These are phyloP conservation scores for Bostrychus sinensis DNA, from an alignment of 2,113 vertebrate genomes.

Conservation along the genomic window DNA sequence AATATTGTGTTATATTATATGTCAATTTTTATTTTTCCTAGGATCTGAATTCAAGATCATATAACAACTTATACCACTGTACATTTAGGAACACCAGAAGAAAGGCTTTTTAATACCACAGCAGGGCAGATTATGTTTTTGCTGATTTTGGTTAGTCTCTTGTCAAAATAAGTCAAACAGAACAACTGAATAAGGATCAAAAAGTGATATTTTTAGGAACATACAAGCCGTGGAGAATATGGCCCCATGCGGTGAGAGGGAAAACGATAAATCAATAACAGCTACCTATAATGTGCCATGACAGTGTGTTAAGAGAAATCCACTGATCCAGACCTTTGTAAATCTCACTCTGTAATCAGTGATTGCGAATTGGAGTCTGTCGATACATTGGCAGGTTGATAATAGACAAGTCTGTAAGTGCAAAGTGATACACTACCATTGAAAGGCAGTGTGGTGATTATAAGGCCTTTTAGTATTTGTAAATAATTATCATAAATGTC, in stretches of 20 bases:
- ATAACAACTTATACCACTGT: too few relatives aligned
- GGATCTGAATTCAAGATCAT: too few relatives aligned
- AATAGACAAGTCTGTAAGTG: neutral
- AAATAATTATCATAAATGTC: too few relatives aligned
- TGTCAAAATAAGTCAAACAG: too few relatives aligned
- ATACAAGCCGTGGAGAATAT: conserved; percentile 29
- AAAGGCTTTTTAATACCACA: too few relatives aligned
- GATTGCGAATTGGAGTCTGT: conserved; percentile 41
- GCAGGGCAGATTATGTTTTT: too few relatives aligned
- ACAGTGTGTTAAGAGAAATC: conserved; percentile 18
- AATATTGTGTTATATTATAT: too few relatives aligned
- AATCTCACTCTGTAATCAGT: conserved; percentile 51
- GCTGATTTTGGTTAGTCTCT: too few relatives aligned
- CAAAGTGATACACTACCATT: neutral
- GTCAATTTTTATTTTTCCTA: neutral
- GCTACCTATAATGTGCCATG: conserved; percentile 32
- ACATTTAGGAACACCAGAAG: too few relatives aligned
- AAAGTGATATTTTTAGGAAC: conserved; percentile 43
- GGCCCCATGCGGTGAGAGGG: conserved; percentile 21
- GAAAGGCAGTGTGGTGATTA: too few relatives aligned
- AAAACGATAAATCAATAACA: conserved; percentile 59
- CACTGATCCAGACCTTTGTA: conserved; percentile 27
- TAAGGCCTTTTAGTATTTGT: too few relatives aligned
- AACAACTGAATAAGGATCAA: neutral
- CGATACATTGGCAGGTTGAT: neutral